phyloP scores from a whole-genome alignment of 2,888 invertebrate genomes.

The Apoda limacodes region DNA sequence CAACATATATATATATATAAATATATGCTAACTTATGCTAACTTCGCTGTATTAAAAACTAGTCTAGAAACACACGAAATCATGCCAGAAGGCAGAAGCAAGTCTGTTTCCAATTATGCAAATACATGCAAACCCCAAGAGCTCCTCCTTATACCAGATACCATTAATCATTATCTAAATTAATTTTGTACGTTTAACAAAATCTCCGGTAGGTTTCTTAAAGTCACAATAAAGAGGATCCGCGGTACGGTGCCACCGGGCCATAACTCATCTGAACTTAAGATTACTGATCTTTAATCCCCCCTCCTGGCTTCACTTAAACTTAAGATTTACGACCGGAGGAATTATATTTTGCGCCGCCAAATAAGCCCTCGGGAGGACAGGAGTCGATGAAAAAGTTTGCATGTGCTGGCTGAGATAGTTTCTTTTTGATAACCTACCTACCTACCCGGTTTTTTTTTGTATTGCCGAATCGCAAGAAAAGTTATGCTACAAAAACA shows the following conservation, averaged over 20 bases:
- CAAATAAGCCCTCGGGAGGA: slow-evolving; percentile 39
- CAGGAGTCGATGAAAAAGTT: slow-evolving; percentile 56
- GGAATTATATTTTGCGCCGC: slow-evolving; percentile 75
- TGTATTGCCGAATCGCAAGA: too few relatives aligned
- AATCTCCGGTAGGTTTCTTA: slow-evolving; percentile 69
- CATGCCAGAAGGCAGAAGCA: too few relatives aligned
- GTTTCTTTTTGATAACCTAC: too few relatives aligned
- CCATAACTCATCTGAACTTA: slow-evolving; percentile 78
- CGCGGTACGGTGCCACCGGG: slow-evolving; percentile 46
- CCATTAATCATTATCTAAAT: slow-evolving; percentile 70
- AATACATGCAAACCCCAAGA: slow-evolving; percentile 37
- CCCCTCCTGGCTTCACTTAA: slow-evolving; percentile 74
- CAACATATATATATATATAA: too few relatives aligned
- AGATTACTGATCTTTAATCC: slow-evolving; percentile 84
- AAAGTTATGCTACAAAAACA: too few relatives aligned
- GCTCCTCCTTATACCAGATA: slow-evolving; percentile 45
- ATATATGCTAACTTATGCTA: too few relatives aligned
- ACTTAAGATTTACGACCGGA: slow-evolving; percentile 78
- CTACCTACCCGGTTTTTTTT: too few relatives aligned
- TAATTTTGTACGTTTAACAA: slow-evolving; percentile 67
- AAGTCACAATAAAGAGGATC: slow-evolving; percentile 69
- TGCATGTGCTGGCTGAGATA: slow-evolving; percentile 28
- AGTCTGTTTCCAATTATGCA: slow-evolving; percentile 51
- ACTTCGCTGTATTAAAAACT: slow-evolving; percentile 22
- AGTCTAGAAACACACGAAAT: slow-evolving; percentile 17